phyloP scores from a whole-genome alignment of 2,888 invertebrate species.

The Agriopis aurantiaria region DNA sequence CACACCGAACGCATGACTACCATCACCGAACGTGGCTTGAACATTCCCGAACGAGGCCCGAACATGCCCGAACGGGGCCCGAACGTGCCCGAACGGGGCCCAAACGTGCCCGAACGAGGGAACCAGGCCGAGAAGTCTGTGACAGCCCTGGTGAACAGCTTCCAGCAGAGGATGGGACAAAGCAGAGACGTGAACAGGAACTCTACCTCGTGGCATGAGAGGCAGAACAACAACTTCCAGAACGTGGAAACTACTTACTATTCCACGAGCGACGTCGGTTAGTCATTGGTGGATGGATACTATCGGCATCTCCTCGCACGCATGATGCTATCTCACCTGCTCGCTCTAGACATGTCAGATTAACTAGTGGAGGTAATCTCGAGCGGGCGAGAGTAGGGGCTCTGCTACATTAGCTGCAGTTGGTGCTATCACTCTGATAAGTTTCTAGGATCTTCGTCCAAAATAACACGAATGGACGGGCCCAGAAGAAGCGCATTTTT shows the following conservation, averaged over 20 bases:
- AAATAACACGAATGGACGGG: too few relatives aligned
- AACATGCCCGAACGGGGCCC: constrained; percentile 17
- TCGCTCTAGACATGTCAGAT: too few relatives aligned
- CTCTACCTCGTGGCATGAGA: constrained; percentile 49
- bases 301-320: not conserved
- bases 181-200: constrained; percentile 62
- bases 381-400: too few relatives aligned
- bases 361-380: too few relatives aligned
- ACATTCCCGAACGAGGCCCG: constrained; percentile 14
- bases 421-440: too few relatives aligned
- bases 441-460: too few relatives aligned
- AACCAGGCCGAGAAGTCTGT: constrained; percentile 65
- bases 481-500: too few relatives aligned
- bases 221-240: constrained; percentile 71
- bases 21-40: constrained; percentile 26
- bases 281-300: constrained; percentile 54
- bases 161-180: constrained; percentile 73
- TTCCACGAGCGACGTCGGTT: constrained; percentile 77
- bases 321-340: too few relatives aligned
- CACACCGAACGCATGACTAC: constrained; percentile 40
- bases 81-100: constrained; percentile 18
- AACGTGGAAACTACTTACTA: constrained; percentile 76
- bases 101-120: constrained; percentile 18
- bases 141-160: constrained; percentile 76
- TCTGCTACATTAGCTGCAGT: too few relatives aligned